phyloP scores from a whole-genome alignment of 2,888 invertebrate genomes.

The Himalopsyche kuldschensis region DNA sequence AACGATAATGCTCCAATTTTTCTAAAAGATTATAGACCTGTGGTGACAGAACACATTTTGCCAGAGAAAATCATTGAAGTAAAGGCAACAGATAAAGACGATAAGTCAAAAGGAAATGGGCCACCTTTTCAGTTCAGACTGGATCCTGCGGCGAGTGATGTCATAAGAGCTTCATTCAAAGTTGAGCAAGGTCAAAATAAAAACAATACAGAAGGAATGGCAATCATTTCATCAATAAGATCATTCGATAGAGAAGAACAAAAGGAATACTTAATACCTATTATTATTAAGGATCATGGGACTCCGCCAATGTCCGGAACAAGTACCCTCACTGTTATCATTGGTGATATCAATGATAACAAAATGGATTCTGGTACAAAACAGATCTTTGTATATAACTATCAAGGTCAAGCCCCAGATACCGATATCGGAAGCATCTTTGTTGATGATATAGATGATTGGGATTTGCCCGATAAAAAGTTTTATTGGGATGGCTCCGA shows the following conservation, averaged over 20 bases:
- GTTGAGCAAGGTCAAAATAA: constrained; percentile 78
- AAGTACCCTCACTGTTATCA: constrained; percentile 77
- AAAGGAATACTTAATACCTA: constrained; percentile 79
- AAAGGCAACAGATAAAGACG: constrained; percentile 53
- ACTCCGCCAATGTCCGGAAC: constrained; percentile 77
- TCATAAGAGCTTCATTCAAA: constrained; percentile 67
- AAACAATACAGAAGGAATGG: constrained; percentile 80
- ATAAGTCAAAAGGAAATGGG: constrained; percentile 53
- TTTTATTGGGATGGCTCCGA: constrained; percentile 73
- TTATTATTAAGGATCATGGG: constrained; percentile 80
- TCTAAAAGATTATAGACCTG: constrained; percentile 51
- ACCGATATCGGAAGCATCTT: constrained; percentile 77
- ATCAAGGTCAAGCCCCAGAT: constrained; percentile 69
- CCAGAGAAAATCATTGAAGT: constrained; percentile 54
- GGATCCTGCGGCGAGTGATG: constrained; percentile 54
- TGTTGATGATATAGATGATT: constrained; percentile 82
- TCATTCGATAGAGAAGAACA: constrained; percentile 77
- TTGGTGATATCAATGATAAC: constrained; percentile 84
- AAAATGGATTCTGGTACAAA: constrained; percentile 82
- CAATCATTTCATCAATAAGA: constrained; percentile 72
- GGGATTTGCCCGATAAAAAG: constrained; percentile 82
- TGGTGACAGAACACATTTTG: constrained; percentile 56
- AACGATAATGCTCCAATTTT: constrained; percentile 55
- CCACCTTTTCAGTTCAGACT: constrained; percentile 58
- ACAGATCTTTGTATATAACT: constrained; percentile 82